Conservation (phyloP, 2,113 vertebrate genomes). For the Tupaia chinensis region DNA sequence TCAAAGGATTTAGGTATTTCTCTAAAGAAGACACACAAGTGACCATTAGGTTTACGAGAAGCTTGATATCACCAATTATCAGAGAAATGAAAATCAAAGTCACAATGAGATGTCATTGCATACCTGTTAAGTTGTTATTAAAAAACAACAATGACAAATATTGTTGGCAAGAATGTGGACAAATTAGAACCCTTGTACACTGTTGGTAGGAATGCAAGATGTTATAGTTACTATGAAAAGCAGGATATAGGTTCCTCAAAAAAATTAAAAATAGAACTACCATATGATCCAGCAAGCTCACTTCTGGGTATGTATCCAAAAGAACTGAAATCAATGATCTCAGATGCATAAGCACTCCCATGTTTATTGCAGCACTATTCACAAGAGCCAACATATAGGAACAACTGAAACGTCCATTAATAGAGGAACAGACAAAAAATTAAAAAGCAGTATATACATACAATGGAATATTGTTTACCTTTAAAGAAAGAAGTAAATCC, state of each 20-base stretch:
- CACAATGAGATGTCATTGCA: background rate
- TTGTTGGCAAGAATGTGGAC: background rate
- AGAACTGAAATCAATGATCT: background rate
- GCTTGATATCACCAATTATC: background rate
- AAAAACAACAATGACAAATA: background rate
- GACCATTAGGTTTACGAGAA: background rate
- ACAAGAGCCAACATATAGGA: background rate
- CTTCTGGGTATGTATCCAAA: background rate
- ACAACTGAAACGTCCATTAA: background rate
- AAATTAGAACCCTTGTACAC: background rate
- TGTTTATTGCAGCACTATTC: background rate
- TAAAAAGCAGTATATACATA: background rate
- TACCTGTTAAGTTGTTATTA: background rate
- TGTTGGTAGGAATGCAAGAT: background rate
- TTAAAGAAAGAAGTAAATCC: background rate
- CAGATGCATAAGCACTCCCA: background rate
- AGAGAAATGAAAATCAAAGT: background rate
- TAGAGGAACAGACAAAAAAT: background rate
- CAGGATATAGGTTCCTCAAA: background rate
- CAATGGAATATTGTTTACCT: background rate
- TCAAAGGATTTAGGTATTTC: background rate
- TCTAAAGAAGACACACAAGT: background rate
- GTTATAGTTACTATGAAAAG: background rate
- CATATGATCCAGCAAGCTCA: background rate
- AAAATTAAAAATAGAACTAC: background rate